A percentile compares a stretch with the other conserved stretches of the same genome.
phyloP scores from a whole-genome alignment of 1,140 invertebrate genomes.

The Orchestia grillus region DNA sequence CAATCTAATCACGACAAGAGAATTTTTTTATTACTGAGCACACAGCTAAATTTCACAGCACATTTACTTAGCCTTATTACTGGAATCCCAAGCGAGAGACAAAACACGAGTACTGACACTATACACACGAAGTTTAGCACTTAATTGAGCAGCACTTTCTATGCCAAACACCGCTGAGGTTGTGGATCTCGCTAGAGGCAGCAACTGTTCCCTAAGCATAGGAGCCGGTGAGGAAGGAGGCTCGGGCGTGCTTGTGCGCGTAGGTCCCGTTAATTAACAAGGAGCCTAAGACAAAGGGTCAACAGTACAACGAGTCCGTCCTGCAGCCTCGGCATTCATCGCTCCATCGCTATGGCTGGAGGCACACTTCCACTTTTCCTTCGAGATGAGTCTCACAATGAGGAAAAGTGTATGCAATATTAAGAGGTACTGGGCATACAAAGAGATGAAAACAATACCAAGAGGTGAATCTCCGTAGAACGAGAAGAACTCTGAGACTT shows the following conservation, averaged over 20 bases:
- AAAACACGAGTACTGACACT: not conserved
- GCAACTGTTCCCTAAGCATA: not conserved
- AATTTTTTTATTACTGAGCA: no score
- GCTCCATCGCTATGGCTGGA: not conserved
- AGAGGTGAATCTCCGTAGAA: no score
- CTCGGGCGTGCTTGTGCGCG: not conserved
- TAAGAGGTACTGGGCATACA: no score
- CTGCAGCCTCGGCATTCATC: not conserved
- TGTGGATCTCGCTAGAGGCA: not conserved
- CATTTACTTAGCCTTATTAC: no score
- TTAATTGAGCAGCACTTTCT: not conserved
- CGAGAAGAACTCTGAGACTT: no score
- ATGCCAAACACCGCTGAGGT: not conserved
- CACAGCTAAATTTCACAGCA: no score
- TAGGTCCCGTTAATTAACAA: not conserved
- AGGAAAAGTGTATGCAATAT: no score
- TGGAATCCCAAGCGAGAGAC: not conserved
- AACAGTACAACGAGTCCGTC: not conserved
- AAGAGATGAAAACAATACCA: no score
- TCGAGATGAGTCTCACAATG: not conserved
- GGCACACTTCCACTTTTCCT: not conserved
- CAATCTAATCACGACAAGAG: no score
- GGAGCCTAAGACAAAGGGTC: conserved; percentile 8
- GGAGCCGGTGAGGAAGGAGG: not conserved
- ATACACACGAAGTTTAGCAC: not conserved